Percentiles rank a stretch among this genome's conserved stretches.
Conservation (phyloP, 2,113 vertebrate genomes). For the Alces alces region DNA sequence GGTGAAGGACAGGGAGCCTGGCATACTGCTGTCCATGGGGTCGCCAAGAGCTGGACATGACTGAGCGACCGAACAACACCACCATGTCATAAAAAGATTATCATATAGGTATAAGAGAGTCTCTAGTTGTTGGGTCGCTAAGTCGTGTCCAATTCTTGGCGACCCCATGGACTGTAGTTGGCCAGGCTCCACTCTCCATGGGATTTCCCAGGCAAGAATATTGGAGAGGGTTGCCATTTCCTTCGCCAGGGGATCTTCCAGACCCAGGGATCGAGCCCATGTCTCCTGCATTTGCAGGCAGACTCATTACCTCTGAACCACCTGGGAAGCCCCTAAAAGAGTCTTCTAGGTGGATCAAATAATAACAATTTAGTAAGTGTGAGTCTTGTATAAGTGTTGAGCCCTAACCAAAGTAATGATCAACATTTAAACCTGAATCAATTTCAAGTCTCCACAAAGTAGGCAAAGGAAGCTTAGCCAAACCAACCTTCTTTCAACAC, state of each 20-base stretch:
- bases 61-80: accelerated
- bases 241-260: neutral
- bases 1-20: neutral
- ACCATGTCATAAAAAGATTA: neutral
- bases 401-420: neutral
- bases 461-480: neutral
- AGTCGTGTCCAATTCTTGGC: neutral
- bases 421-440: neutral
- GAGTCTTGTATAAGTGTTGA: neutral
- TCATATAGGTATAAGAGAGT: neutral
- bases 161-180: neutral
- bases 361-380: neutral
- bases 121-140: neutral
- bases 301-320: neutral
- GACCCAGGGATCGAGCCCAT: neutral
- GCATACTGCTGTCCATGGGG: neutral
- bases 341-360: neutral
- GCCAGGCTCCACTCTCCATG: neutral
- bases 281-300: neutral
- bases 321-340: neutral
- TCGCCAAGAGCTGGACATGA: neutral
- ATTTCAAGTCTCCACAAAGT: neutral
- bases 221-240: neutral
- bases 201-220: neutral
- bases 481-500: neutral